Conservation (phyloP, 2,113 vertebrate species). For the Saccopteryx bilineata region DNA sequence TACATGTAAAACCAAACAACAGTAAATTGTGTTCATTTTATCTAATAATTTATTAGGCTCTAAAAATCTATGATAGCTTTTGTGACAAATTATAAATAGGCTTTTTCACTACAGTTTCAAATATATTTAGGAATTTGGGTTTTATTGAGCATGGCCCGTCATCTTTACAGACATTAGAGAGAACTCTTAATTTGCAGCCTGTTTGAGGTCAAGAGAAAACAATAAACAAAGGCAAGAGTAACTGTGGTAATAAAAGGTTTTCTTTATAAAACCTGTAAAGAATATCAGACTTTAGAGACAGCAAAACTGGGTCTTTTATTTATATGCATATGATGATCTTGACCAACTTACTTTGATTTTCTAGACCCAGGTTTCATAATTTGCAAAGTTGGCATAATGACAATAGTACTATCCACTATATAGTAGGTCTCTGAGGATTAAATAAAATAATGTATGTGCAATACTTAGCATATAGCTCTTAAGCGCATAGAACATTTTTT, state of each 20-base stretch:
- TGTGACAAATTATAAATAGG: background rate
- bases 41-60: background rate
- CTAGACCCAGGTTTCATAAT: background rate
- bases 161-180: background rate
- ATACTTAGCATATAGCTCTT: background rate
- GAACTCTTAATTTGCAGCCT: background rate
- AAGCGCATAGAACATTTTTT: background rate
- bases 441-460: background rate
- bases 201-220: background rate
- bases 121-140: background rate
- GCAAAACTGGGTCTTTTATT: background rate
- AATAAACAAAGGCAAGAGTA: background rate
- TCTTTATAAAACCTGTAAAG: background rate
- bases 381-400: background rate
- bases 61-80: background rate
- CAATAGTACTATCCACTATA: background rate
- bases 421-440: background rate
- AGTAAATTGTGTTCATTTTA: background rate
- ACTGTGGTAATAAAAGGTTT: background rate
- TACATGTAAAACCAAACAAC: background rate
- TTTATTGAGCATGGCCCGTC: background rate
- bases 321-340: background rate
- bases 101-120: background rate
- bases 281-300: background rate
- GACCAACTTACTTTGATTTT: conserved; percentile 22